Evolutionary conservation across 2,113 vertebrate genomes (phyloP).

Genomic region (Heptranchias perlo): DNA sequence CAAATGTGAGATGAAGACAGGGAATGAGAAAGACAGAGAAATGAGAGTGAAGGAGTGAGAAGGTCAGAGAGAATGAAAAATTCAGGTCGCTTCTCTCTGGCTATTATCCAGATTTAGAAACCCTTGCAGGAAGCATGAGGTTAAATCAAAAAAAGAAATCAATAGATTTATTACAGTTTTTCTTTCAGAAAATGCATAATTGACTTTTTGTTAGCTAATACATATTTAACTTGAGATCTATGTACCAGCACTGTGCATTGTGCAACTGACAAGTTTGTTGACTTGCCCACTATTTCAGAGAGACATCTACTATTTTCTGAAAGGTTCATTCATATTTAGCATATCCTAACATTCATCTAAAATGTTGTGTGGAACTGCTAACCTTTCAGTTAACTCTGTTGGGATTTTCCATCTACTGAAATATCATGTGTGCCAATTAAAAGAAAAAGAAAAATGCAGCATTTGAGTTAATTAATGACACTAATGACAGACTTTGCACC

Average conservation of each 20-base stretch:
- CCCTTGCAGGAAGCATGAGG: neutral
- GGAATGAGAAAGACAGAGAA: neutral
- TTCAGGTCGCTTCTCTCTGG: neutral
- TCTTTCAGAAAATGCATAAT: neutral
- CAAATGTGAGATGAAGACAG: neutral
- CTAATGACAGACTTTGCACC: neutral
- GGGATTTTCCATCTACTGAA: conserved; percentile 51
- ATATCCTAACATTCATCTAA: conserved; percentile 44
- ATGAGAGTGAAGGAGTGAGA: neutral
- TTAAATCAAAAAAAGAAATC: neutral
- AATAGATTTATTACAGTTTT: neutral
- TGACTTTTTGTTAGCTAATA: neutral
- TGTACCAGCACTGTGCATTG: neutral
- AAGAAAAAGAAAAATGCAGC: conserved; percentile 46
- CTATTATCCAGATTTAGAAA: neutral
- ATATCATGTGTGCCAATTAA: conserved; percentile 33
- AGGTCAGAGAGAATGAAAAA: neutral
- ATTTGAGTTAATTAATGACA: conserved; percentile 15
- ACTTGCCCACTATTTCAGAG: conserved; percentile 53
- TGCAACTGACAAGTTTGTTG: neutral
- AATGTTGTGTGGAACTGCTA: conserved; percentile 48
- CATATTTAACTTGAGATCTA: neutral
- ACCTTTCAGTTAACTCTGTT: conserved; percentile 53
- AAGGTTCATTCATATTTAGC: neutral
- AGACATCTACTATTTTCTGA: conserved; percentile 45